Percentiles rank a stretch among this genome's conserved stretches.
These are phyloP conservation scores for Genyomyrus donnyi DNA, from an alignment of 2,113 vertebrate genomes.

Conservation along the genomic window DNA sequence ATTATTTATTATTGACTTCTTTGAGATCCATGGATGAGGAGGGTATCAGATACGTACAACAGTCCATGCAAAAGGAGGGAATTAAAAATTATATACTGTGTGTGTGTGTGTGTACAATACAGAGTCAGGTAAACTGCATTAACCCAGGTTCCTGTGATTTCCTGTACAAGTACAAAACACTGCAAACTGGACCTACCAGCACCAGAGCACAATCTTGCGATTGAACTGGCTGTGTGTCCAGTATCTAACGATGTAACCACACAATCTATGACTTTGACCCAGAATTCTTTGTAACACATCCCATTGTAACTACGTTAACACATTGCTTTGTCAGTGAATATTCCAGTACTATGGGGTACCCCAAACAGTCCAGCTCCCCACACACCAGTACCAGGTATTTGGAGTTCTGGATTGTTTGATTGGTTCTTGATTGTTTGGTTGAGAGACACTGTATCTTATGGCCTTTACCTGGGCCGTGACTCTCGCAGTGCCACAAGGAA, in stretches of 20 bases:
- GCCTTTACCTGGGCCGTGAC: not conserved
- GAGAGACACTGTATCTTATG: not conserved
- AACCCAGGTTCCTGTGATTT: not conserved
- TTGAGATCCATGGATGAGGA: not conserved
- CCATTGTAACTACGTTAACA: not conserved
- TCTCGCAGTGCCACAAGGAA: not conserved
- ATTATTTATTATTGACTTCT: not conserved
- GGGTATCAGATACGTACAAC: not conserved
- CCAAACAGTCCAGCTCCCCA: not conserved
- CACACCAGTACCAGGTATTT: not conserved
- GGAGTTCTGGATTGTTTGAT: not conserved
- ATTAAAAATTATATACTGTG: not conserved
- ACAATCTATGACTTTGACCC: not conserved
- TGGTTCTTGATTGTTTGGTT: not conserved
- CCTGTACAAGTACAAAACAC: not conserved
- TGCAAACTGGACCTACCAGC: not conserved
- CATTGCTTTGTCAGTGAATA: not conserved
- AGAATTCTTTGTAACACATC: not conserved
- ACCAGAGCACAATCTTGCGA: not conserved
- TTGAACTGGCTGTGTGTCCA: not conserved
- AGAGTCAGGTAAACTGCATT: not conserved
- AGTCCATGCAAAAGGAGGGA: not conserved
- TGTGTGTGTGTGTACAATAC: not conserved
- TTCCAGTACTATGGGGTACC: not conserved
- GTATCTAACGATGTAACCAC: not conserved